Conservation (phyloP, 1,140 invertebrate genomes). For the Euura lappo region DNA sequence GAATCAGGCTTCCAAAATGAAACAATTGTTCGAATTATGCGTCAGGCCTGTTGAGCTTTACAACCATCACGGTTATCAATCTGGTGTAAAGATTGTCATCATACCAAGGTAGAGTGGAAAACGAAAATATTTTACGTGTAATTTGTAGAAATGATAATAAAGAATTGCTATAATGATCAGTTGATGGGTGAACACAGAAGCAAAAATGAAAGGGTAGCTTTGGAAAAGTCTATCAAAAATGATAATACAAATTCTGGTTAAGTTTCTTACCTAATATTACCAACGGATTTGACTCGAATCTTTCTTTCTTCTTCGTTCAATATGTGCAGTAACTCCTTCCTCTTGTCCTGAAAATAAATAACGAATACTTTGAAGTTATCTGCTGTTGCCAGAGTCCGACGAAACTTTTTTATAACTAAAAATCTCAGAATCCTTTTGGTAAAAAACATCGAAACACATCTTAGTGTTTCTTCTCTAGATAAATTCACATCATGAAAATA, state of each 20-base stretch:
- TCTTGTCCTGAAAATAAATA: conserved; percentile 66
- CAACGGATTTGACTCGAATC: conserved; percentile 81
- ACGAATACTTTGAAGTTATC: conserved; percentile 3
- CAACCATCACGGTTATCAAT: neutral
- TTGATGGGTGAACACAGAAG: neutral
- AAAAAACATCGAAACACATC: neutral
- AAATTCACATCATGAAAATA: conserved; percentile 18
- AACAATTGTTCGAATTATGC: conserved; percentile 2
- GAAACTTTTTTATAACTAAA: conserved; percentile 10
- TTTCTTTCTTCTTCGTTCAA: conserved; percentile 79
- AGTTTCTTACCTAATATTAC: conserved; percentile 75
- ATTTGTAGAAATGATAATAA: neutral
- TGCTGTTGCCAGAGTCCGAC: neutral
- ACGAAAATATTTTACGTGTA: conserved; percentile 3
- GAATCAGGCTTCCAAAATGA: neutral
- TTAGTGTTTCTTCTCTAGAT: conserved; percentile 10
- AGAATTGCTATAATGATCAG: neutral
- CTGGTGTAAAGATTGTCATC: conserved; percentile 2
- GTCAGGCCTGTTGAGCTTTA: neutral
- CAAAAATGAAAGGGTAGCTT: conserved; percentile 21
- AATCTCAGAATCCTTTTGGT: conserved; percentile 22
- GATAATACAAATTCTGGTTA: neutral
- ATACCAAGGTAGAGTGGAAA: conserved; percentile 2
- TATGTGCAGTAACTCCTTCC: conserved; percentile 71
- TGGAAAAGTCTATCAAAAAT: no score